Evolutionary conservation across 2,113 vertebrate species (phyloP), one percentile per base, ranked within the genome.

Genomic region (Ictalurus furcatus): DNA sequence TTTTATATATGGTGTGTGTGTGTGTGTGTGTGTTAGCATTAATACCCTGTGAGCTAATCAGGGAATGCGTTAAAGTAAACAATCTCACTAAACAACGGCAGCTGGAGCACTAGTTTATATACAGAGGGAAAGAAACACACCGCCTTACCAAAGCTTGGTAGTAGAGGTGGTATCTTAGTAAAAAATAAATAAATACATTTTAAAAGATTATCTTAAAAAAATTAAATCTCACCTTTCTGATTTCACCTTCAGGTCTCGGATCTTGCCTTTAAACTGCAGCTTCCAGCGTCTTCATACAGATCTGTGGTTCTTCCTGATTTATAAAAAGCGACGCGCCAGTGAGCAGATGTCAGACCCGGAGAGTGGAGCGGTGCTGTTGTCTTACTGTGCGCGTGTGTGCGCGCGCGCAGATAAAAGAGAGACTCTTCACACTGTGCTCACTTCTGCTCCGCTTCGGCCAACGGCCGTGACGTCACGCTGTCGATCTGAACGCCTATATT

Each of bases 401-500:
- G 92, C 87, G 91, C 84, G 92, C 82, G 91, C 92, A 93, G 93
- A 95, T 93, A 94, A 92, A 92, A 93, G 95, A 48, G 93, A 94
- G 94, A 92, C 95, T 94, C 93, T 94, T 93, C 95, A 92, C 95
- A 90, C 91, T 94, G 94, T 93, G 54, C 37, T 95, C 93, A 91
- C 80, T 94, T 94, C 95, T 92, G 95, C 93, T 94, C 94, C 96
- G 93, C 94, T 94, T 96, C 95, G 91, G 94, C 94, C 95, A 95
- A 94, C 94, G 86, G 89, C 89, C 95, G 95, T 97, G 96, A 97
- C 97, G 97, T 97, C 97, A 97, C 89, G 93, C 93, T 90, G 85
- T 91, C 94, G 25, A 23, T 79, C 73, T 65, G 48, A 74, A 59
- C 56, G 40, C 40, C 44, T 69, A 44, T 48, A 19, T 1, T 67